These are phyloP conservation scores for Synchiropus splendidus DNA, from an alignment of 2,113 vertebrate genomes.

Conservation along the genomic window DNA sequence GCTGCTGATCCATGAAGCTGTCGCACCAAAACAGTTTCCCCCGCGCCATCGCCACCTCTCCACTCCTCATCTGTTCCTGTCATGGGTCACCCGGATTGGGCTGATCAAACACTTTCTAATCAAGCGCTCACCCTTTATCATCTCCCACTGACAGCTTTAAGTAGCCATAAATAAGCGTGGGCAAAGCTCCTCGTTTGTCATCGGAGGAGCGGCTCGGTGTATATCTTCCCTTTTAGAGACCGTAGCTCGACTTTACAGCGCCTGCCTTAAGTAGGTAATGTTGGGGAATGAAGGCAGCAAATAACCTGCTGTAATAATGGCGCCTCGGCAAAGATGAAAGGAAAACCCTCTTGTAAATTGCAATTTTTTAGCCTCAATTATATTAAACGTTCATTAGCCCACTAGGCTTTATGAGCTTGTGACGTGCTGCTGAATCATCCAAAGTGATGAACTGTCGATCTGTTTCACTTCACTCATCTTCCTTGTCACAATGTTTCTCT, in stretches of 20 bases:
- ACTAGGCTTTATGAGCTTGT: constrained; percentile 10
- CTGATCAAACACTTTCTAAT: constrained; percentile 54
- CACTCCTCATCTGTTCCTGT: constrained; percentile 37
- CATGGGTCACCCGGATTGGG: constrained; percentile 26
- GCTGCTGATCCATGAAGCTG: constrained; percentile 17
- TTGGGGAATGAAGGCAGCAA: constrained; percentile 48
- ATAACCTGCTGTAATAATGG: constrained; percentile 56
- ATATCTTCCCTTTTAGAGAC: constrained; percentile 49
- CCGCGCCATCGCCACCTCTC: constrained; percentile 12
- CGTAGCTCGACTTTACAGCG: constrained; percentile 59
- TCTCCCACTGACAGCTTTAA: constrained; percentile 54
- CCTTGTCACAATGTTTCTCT: no score
- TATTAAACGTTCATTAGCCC: constrained; percentile 38
- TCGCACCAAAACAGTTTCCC: constrained; percentile 16
- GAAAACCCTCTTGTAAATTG: constrained; percentile 31
- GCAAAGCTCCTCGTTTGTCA: constrained; percentile 53
- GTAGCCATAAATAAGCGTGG: constrained; percentile 59
- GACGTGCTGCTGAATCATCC: not conserved
- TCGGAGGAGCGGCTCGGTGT: constrained; percentile 34
- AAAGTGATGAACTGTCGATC: no score
- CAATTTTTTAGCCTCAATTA: constrained; percentile 41
- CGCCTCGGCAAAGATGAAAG: constrained; percentile 36
- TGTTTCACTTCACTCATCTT: no score
- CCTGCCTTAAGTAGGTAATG: constrained; percentile 43
- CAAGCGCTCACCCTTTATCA: constrained; percentile 59